These are phyloP conservation scores for Ianthella basta DNA, from an alignment of 37 sponge, comb jelly and placozoan genomes.

Conservation along the genomic window DNA sequence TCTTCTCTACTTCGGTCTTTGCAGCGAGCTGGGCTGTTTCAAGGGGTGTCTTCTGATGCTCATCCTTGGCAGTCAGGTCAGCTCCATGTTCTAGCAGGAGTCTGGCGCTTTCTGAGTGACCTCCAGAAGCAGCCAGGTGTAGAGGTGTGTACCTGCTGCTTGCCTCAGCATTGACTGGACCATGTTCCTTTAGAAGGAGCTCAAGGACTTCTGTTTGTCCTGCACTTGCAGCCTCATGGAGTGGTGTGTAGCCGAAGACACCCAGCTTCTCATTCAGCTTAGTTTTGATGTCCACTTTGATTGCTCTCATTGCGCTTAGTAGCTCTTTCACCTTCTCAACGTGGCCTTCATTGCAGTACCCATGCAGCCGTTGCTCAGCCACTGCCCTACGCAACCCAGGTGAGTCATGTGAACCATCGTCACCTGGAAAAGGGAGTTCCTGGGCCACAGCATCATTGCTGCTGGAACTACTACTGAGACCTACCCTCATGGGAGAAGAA, in stretches of 20 bases:
- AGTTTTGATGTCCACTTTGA: conserved; percentile 20
- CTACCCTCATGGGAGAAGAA: no score
- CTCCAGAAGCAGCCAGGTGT: conserved; percentile 47
- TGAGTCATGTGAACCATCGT: no score
- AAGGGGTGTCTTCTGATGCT: conserved; percentile 36
- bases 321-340: no score
- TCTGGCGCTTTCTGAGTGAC: conserved; percentile 42
- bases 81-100: conserved; percentile 25
- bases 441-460: no score
- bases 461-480: no score
- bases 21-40: conserved; percentile 37
- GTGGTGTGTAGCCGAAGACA: conserved; percentile 87
- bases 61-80: conserved; percentile 40
- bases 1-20: conserved; percentile 29
- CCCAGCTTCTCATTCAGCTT: conserved; percentile 61
- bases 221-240: conserved; percentile 76
- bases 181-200: conserved; percentile 51
- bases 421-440: no score
- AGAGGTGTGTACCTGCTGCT: conserved; percentile 67
- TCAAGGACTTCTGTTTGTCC: conserved; percentile 61
- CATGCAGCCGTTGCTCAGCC: no score
- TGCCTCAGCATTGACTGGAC: conserved; percentile 65
- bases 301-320: no score
- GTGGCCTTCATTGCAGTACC: no score
- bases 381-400: no score